Base-by-base conservation (phyloP, 2,797 vertebrate species). In the Glossophaga mutica region DNA sequence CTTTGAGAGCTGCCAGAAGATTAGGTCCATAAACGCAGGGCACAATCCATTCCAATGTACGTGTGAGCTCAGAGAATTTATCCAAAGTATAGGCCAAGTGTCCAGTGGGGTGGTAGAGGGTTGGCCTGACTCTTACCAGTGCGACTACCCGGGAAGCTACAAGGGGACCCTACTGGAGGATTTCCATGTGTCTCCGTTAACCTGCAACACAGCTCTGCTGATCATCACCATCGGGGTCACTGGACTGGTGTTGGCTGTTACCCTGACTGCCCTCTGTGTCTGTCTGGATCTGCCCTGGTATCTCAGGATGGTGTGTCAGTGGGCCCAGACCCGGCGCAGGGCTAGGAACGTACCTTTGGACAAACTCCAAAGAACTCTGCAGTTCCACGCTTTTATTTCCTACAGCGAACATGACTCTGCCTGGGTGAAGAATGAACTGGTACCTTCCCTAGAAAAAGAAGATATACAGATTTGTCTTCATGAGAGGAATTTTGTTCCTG, bases 351-450 rank as follows among this genome's bases (percentile, higher is more conserved):
- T 39, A 18, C 86, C 24, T 0, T 65, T 92, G 0, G 96, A 97
- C 2, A 93, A 98, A 10, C 96, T 74, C 50, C 97, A 97, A 4
- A 74, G 5, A 3, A 3, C 2, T 9, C 82, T 99, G 83, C 94
- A 97, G 16, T 99, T 99, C 59, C 99, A 99, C 0, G 99, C 99
- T 0, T 99, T 99, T 83, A 90, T 99, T 67, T 99, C 99, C 5
- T 99, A 99, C 90, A 99, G 99, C 57, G 99, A 99, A 89, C 98
- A 97, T 0, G 99, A 99, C 9, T 97, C 98, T 0, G 34, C 91
- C 42, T 99, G 99, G 99, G 99, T 99, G 74, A 98, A 99, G 95
- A 97, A 96, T 0, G 98, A 99, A 11, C 96, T 98, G 95, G 95
- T 99, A 24, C 98, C 99, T 0, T 98, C 98, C 94, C 98, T 99